phyloP scores from a whole-genome alignment of 1,140 invertebrate species.

The Acromyrmex echinatior region DNA sequence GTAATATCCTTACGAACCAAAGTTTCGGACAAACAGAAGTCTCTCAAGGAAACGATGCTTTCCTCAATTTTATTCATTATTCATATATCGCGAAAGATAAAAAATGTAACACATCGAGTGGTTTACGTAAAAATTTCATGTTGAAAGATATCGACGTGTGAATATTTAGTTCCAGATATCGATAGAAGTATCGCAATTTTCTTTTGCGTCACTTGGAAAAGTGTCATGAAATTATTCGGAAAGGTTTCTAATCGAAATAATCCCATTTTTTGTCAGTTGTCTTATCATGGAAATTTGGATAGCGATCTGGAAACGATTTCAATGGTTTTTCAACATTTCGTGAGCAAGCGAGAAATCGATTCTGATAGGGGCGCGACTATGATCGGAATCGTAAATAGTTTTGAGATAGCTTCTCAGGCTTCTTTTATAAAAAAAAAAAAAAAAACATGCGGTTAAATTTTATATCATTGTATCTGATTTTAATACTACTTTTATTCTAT shows the following conservation, averaged over 20 bases:
- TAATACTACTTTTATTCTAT: not conserved
- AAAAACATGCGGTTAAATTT: conserved; percentile 16
- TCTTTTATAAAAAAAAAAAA: not conserved
- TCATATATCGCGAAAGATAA: not conserved
- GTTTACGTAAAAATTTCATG: conserved; percentile 20
- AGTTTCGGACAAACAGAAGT: conserved; percentile 33
- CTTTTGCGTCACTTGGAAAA: not conserved
- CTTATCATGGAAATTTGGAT: conserved; percentile 20
- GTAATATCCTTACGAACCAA: conserved; percentile 37
- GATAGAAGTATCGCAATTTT: not conserved
- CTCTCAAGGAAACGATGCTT: not conserved
- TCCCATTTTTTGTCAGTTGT: not conserved
- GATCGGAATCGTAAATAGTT: conserved; percentile 22
- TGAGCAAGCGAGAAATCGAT: not conserved
- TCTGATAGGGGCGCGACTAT: not conserved
- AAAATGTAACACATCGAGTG: not conserved
- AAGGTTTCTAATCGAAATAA: not conserved
- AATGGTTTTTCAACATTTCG: conserved; percentile 8
- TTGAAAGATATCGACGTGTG: not conserved
- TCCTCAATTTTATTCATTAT: conserved; percentile 47
- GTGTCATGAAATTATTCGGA: not conserved
- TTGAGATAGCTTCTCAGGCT: not conserved
- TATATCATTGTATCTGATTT: not conserved
- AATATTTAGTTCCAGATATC: not conserved
- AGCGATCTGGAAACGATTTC: not conserved